Base-by-base conservation (phyloP, 2,113 vertebrate genomes). In the Isurus oxyrinchus region DNA sequence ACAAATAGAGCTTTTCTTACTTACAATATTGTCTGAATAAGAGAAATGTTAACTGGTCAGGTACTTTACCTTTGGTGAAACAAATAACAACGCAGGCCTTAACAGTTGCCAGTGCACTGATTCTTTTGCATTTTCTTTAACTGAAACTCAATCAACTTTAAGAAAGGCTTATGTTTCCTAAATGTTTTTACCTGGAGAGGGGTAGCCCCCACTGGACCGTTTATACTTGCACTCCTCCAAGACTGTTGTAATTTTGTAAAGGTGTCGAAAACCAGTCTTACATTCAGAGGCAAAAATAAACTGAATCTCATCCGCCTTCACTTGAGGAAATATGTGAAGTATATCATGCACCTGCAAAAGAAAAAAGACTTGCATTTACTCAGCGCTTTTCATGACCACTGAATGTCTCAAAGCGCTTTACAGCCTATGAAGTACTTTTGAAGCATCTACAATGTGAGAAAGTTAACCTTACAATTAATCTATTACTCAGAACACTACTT, bases 231-330 rank as follows among this genome's bases (percentile, higher is more conserved):
- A 98, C 97, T 98, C 98, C 97, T 98, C 98, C 97, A 98, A 97
- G 96, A 98, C 94, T 0, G 98, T 97, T 79, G 96, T 97, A 96
- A 98, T 97, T 97, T 97, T 98, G 97, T 98, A 98, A 0, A 98
- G 97, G 96, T 98, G 98, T 94, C 98, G 97, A 96, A 98, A 98
- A 69, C 98, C 98, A 0, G 98, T 98, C 97, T 98, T 98, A 97
- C 98, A 98, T 97, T 98, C 98, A 0, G 98, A 98, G 96, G 98
- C 98, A 97, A 98, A 98, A 97, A 98, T 98, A 97, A 98, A 98
- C 96, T 98, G 98, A 90, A 98, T 98, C 96, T 98, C 98, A 96
- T 98, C 98, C 87, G 98, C 98, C 0, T 96, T 97, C 96, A 97
- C 98, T 98, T 98, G 98, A 96, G 98, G 98, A 88, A 98, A 98